Evolutionary conservation across 2,113 vertebrate species (phyloP), one percentile per base, ranked within the genome.

Genomic region (Crotalus horridus): DNA sequence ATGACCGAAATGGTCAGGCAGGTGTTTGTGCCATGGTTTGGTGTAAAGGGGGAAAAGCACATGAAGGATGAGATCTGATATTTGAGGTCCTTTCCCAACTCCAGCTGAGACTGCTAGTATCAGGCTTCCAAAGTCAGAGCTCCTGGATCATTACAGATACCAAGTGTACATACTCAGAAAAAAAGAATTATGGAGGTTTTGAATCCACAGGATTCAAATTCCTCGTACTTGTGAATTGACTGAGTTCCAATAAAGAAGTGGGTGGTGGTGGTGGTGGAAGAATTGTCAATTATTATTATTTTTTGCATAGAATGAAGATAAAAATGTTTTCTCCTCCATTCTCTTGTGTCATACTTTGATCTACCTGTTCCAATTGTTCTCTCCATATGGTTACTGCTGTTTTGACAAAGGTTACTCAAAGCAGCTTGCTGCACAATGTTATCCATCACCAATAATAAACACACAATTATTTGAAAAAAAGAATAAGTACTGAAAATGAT

Each of bases 311-410:
- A 69, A 6, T 33, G 64, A 74, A n/a, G 13, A 74, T 33, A n/a
- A 74, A 92, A 95, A 58, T 94, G 87, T 92, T 95, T 87, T 81
- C 92, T 92, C 96, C 96, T 94, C 93, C 95, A 1, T 91, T 95
- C 51, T 91, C 92, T 92, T 92, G 93, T 94, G 43, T 92, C 46
- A 91, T 89, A 93, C 85, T 58, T 58, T 90, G 81, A 54, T 53
- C 88, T 91, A n/a, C 12, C 64, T 33, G 12, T 69, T 74, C 12
- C 64, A 74, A 33, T 33, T 74, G n/a, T 74, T 74, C n/a, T 33
- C 13, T 74, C n/a, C n/a, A 86, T 9, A 4, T 85, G 51, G 94
- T 51, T 94, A 90, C 92, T 90, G 95, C 58, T 92, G 53, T 94
- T 92, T 91, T 86, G 94, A 33, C 26, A 69, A 51, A 20, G 4